Evolutionary conservation across 2,113 vertebrate species (phyloP).

Genomic region (Cyphomyrus plagiostoma): DNA sequence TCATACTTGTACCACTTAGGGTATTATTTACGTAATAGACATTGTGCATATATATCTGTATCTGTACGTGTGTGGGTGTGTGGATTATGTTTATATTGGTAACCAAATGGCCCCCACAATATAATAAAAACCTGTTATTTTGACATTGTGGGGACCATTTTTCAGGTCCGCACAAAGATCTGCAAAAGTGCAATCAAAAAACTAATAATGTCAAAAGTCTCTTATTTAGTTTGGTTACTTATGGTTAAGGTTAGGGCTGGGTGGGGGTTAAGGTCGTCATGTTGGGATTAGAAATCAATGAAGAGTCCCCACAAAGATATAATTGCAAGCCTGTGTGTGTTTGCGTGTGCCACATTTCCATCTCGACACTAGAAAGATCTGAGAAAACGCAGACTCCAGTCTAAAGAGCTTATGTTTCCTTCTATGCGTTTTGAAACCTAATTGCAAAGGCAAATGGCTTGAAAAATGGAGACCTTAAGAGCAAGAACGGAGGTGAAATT

Average conservation of each 20-base stretch:
- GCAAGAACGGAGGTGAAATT: conserved; percentile 22
- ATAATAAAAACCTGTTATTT: too few species aligned
- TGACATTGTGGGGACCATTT: too few species aligned
- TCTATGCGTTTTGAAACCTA: conserved; percentile 26
- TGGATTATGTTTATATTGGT: too few species aligned
- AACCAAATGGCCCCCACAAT: too few species aligned
- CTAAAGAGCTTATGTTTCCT: neutral
- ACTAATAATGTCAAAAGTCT: too few species aligned
- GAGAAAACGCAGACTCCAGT: neutral
- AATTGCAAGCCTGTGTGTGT: neutral
- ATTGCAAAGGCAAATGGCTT: conserved; percentile 41
- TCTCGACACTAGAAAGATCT: neutral
- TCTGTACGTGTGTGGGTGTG: neutral
- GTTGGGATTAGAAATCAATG: too few species aligned
- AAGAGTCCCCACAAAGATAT: too few species aligned
- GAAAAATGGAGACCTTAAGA: conserved; percentile 29
- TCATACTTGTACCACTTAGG: neutral
- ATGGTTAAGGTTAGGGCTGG: too few species aligned
- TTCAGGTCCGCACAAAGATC: too few species aligned
- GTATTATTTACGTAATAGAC: neutral
- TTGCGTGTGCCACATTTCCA: neutral
- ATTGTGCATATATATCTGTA: neutral
- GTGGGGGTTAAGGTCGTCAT: too few species aligned
- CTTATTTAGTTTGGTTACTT: too few species aligned
- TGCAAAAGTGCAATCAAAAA: too few species aligned